A percentile compares a stretch with the other conserved stretches of the same genome.
Conservation (phyloP, 2,888 invertebrate genomes). For the Drosophila meridionalis region DNA sequence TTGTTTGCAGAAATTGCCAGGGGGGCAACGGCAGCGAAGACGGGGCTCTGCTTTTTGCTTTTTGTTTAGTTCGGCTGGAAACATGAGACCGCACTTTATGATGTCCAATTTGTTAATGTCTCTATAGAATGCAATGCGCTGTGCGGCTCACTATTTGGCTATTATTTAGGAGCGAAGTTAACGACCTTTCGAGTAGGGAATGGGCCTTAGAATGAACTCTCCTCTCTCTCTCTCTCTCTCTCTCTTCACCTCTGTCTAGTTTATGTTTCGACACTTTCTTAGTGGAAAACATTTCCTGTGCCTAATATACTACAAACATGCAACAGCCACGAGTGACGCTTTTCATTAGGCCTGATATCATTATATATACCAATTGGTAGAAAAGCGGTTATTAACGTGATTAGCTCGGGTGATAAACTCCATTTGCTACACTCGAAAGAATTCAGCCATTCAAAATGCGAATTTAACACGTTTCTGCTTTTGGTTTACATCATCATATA, state of each 20-base stretch:
- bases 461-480: neutral
- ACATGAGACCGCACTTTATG: conserved; percentile 69
- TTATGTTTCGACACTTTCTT: conserved; percentile 63
- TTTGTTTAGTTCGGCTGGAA: conserved; percentile 44
- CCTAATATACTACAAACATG: conserved; percentile 63
- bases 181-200: conserved; percentile 39
- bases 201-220: conserved; percentile 35
- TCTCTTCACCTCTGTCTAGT: neutral
- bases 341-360: conserved; percentile 25
- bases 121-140: conserved; percentile 58
- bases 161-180: conserved; percentile 31
- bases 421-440: conserved; percentile 26
- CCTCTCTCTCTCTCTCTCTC: conserved; percentile 4
- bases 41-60: conserved; percentile 16
- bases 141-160: conserved; percentile 27
- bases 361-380: conserved; percentile 28
- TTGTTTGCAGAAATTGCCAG: conserved; percentile 64
- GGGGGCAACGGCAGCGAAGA: conserved; percentile 3
- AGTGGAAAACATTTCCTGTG: conserved; percentile 62
- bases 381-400: conserved; percentile 51
- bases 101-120: conserved; percentile 60
- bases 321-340: conserved; percentile 54
- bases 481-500: neutral
- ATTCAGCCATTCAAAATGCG: neutral
- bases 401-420: conserved; percentile 61